Percentiles rank a stretch among this genome's conserved stretches.
phyloP scores from a whole-genome alignment of 2,888 invertebrate species.

The Ametastegia equiseti region DNA sequence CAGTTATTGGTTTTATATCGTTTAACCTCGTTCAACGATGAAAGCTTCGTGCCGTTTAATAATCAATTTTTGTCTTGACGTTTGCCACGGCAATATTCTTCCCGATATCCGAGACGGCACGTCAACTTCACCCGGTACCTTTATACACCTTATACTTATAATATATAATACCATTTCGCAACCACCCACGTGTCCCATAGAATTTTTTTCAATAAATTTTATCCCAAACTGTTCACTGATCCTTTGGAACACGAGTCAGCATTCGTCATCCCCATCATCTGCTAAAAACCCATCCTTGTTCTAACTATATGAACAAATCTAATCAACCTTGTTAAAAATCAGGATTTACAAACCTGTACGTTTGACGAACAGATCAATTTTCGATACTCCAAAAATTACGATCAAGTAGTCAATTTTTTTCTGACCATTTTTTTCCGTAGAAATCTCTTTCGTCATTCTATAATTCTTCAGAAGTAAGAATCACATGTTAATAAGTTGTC shows the following conservation, averaged over 20 bases:
- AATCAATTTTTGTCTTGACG: conserved; percentile 29
- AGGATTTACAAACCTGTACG: too few species aligned
- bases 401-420: too few species aligned
- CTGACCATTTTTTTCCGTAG: too few species aligned
- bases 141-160: background rate
- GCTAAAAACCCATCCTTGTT: too few species aligned
- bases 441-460: too few species aligned
- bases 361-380: too few species aligned
- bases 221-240: background rate
- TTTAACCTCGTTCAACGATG: conserved; percentile 19
- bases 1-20: conserved; percentile 51
- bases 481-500: too few species aligned
- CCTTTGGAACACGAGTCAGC: background rate
- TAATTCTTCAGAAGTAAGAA: too few species aligned
- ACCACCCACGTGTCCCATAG: background rate
- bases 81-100: conserved; percentile 13
- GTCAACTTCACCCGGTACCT: background rate
- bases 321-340: too few species aligned
- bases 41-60: conserved; percentile 26
- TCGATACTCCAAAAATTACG: too few species aligned
- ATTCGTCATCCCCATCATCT: too few species aligned
- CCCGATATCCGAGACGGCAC: conserved; percentile 14
- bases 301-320: too few species aligned
- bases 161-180: background rate
- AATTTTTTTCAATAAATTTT: background rate